Evolutionary conservation across 2,797 vertebrate genomes (phyloP).

Genomic region (Sebastes paucispinis): DNA sequence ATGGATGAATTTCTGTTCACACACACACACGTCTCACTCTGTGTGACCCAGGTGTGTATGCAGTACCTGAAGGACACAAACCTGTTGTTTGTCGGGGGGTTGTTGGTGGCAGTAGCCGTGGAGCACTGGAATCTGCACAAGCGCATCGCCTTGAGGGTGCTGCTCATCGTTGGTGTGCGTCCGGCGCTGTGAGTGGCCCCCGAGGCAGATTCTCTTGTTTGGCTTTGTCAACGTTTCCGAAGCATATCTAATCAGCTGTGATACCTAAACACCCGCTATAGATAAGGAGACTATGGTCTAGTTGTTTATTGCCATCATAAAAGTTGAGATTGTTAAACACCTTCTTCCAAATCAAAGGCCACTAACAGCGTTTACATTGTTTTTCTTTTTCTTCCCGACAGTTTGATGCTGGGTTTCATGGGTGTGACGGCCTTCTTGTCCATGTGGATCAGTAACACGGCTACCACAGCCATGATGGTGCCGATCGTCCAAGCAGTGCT

Average conservation of each 20-base stretch:
- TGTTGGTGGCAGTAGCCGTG: conserved; percentile 93
- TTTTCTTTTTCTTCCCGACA: conserved; percentile 56
- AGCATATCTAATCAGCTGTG: conserved; percentile 25
- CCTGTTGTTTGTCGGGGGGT: conserved; percentile 93
- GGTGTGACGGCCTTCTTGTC: conserved; percentile 93
- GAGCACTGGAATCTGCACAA: conserved; percentile 97
- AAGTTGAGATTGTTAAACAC: conserved; percentile 44
- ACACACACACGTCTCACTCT: neutral
- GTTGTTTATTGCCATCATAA: conserved; percentile 11
- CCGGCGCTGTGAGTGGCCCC: conserved; percentile 88
- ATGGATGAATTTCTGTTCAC: neutral
- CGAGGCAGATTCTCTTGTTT: neutral
- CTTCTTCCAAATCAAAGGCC: neutral
- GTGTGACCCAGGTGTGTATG: conserved; percentile 87
- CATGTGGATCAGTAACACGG: conserved; percentile 99
- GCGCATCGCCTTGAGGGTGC: conserved; percentile 91
- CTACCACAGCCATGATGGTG: conserved; percentile 98
- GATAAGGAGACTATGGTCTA: conserved; percentile 5
- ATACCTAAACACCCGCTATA: neutral
- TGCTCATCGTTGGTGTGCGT: conserved; percentile 90
- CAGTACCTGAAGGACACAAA: conserved; percentile 97
- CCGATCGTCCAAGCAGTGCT: conserved; percentile 95
- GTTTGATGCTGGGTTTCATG: conserved; percentile 98
- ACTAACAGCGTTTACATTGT: neutral
- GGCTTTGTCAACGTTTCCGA: neutral